A percentile compares a stretch with the other conserved stretches of the same genome.
These are phyloP conservation scores for Folsomia manolachei DNA, from an alignment of 2,888 invertebrate species.

Conservation along the genomic window DNA sequence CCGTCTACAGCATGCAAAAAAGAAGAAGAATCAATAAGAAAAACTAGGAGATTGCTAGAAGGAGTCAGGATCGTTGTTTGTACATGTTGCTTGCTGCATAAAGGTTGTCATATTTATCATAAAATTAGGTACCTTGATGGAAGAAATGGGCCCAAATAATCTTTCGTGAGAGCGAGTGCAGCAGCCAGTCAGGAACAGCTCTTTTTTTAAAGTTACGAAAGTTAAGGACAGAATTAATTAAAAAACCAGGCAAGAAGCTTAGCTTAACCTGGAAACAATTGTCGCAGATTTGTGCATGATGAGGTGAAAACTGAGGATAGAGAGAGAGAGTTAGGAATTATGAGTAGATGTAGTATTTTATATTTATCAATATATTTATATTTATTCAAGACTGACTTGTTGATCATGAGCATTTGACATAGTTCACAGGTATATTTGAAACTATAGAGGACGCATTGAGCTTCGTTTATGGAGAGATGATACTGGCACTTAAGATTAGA, in stretches of 20 bases:
- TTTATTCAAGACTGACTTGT: conserved; percentile 50
- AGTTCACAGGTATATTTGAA: neutral
- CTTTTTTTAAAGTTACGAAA: neutral
- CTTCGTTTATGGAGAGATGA: conserved; percentile 29
- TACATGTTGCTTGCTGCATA: conserved; percentile 3
- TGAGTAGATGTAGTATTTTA: conserved; percentile 5
- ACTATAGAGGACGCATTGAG: conserved; percentile 14
- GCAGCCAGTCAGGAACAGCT: conserved; percentile 19
- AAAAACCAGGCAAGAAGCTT: too few species aligned
- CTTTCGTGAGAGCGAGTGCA: conserved; percentile 16
- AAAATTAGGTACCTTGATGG: too few species aligned
- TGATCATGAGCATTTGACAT: conserved; percentile 42
- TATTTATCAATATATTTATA: conserved; percentile 45
- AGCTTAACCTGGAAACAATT: too few species aligned
- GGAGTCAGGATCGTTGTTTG: neutral
- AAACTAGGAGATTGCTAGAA: neutral
- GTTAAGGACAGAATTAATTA: too few species aligned
- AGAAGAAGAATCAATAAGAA: neutral
- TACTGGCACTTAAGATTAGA: conserved; percentile 44
- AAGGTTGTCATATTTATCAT: neutral
- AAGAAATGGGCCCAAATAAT: neutral
- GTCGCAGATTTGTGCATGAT: too few species aligned
- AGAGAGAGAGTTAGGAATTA: neutral
- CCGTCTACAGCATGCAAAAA: neutral
- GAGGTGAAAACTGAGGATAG: too few species aligned